Evolutionary conservation across 2,888 invertebrate species (phyloP).

Genomic region (Chaetoderma sp.): DNA sequence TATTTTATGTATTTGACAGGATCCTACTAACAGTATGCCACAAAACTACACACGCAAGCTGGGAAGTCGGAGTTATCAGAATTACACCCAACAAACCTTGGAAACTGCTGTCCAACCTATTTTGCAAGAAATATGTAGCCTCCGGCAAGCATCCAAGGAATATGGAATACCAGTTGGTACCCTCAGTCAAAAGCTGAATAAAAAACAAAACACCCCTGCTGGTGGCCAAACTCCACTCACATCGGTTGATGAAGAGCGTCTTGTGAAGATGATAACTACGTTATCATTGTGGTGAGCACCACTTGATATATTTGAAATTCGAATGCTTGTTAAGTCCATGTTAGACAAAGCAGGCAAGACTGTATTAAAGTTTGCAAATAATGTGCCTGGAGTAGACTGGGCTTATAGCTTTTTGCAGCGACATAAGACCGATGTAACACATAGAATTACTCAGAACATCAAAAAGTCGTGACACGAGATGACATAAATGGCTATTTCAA

Average conservation of each 20-base stretch:
- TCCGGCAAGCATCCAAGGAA: background rate
- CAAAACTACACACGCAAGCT: background rate
- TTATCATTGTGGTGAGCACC: background rate
- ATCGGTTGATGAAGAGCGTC: background rate
- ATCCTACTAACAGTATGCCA: background rate
- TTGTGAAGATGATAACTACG: background rate
- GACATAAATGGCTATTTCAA: background rate
- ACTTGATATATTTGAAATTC: background rate
- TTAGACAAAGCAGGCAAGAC: background rate
- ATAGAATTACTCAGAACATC: background rate
- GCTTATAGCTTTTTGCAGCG: background rate
- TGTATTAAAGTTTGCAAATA: background rate
- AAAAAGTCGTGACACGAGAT: background rate
- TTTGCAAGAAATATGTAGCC: background rate
- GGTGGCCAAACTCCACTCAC: background rate
- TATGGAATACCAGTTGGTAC: background rate
- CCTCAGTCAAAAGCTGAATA: background rate
- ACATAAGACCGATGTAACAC: background rate
- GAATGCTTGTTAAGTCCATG: background rate
- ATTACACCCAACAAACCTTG: background rate
- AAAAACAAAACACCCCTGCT: background rate
- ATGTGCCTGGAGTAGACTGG: background rate
- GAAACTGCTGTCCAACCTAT: background rate
- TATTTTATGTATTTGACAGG: too few species aligned
- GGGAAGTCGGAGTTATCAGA: background rate